A percentile compares a stretch with the other conserved stretches of the same genome.
These are phyloP conservation scores for Plebejus argus DNA, from an alignment of 2,888 invertebrate species.

Conservation along the genomic window DNA sequence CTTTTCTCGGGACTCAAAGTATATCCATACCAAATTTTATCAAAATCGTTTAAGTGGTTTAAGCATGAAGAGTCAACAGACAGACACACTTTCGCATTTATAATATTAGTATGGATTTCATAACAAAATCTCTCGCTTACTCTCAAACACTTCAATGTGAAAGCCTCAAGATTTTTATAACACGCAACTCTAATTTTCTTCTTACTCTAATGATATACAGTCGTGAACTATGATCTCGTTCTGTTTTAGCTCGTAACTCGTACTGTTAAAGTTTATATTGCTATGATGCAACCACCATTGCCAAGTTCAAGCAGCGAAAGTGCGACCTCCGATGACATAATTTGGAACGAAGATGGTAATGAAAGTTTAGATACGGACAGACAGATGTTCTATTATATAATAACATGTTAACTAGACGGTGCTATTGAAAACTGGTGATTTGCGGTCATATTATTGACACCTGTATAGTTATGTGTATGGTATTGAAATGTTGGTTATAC, in stretches of 20 bases:
- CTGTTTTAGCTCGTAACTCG: background rate
- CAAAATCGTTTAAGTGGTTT: too few relatives aligned
- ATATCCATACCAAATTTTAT: too few relatives aligned
- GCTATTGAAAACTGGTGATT: background rate
- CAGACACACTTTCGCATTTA: too few relatives aligned
- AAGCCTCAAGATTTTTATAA: background rate
- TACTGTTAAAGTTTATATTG: constrained; percentile 10
- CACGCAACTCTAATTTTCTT: background rate
- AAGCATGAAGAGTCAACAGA: too few relatives aligned
- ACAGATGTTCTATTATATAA: constrained; percentile 1
- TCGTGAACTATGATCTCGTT: background rate
- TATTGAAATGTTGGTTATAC: background rate
- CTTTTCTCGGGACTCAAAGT: too few relatives aligned
- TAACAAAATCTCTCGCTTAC: background rate
- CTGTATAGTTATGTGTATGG: background rate
- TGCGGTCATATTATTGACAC: background rate
- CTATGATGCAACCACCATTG: constrained; percentile 19
- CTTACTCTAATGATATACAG: background rate
- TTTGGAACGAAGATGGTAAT: constrained; percentile 28
- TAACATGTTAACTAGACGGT: background rate
- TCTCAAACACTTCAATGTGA: background rate
- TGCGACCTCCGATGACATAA: constrained; percentile 53
- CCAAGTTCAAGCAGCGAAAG: constrained; percentile 75
- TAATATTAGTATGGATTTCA: background rate
- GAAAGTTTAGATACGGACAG: constrained; percentile 6